Evolutionary conservation across 2,797 vertebrate species (phyloP).

Genomic region (Halcyon leucocephala): DNA sequence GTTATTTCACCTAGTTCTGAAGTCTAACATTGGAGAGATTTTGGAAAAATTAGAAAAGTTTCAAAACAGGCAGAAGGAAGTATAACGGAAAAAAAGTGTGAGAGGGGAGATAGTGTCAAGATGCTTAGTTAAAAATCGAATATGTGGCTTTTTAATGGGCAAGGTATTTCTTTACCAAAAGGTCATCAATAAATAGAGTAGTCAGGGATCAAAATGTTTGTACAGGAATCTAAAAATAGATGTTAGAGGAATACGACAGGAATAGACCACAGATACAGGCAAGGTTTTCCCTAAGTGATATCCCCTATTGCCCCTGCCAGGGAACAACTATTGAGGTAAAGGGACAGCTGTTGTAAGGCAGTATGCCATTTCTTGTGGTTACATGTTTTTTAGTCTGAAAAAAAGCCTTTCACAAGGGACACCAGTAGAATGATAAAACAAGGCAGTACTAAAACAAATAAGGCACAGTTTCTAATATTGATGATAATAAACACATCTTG

Average conservation of each 20-base stretch:
- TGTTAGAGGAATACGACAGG: background rate
- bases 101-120: background rate
- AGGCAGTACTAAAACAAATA: background rate
- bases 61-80: background rate
- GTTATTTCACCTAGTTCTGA: background rate
- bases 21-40: background rate
- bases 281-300: background rate
- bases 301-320: background rate
- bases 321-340: background rate
- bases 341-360: background rate
- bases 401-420: no score
- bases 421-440: background rate
- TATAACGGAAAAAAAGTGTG: background rate
- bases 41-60: background rate
- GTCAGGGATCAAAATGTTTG: background rate
- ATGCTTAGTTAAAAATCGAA: background rate
- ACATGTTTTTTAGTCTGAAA: background rate
- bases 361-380: background rate
- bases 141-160: background rate
- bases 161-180: background rate
- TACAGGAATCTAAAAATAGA: background rate
- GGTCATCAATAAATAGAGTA: background rate
- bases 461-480: background rate
- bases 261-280: background rate
- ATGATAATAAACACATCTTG: background rate